Base-by-base conservation (phyloP, 2,888 invertebrate genomes). In the Drosophila niveifrons region DNA sequence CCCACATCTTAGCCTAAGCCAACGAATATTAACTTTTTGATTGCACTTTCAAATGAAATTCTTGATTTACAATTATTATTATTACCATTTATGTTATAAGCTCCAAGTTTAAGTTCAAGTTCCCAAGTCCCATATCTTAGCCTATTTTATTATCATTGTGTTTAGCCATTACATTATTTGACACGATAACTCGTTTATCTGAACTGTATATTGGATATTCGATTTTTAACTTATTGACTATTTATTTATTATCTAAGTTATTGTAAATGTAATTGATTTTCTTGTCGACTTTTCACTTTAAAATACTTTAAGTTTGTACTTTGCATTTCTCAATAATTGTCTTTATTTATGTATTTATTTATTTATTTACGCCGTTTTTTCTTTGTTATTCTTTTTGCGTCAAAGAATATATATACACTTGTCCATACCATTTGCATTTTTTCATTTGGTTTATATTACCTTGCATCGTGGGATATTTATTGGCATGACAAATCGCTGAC, bases 201-300 rank as follows among this genome's bases (percentile, higher is more conserved):
- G 17, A 18, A 34, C 31, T 18, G 6, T 50, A n/a, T 13, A 51
- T 44, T 46, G 28, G 36, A 61, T 18, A 23, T 41, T 56, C 15
- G 7, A 59, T 39, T 17, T 13, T 52, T 61, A 44, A 61, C 57
- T 61, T 23, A 47, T 58, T 59, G 44, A 18, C 34, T 52, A 56
- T 67, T 78, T 64, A 61, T 74, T 63, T 78, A 73, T 55, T 39
- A 52, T 34, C 36, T 62, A 66, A 58, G 73, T 66, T 61, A 6
- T 51, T 44, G 44, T 44, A 17, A 28, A 51, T 48, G 9, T 50
- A 34, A 58, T 46, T 46, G 31, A 53, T 53, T 15, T 9, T 36
- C 31, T 2, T 41, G 36, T 13, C 7, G 13, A 39, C 28, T 48
- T 36, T 46, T 15, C 8, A n/a, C 18, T 46, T 23, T 23, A 23